Base-by-base conservation (phyloP, 2,888 invertebrate genomes). In the Mimas tiliae region DNA sequence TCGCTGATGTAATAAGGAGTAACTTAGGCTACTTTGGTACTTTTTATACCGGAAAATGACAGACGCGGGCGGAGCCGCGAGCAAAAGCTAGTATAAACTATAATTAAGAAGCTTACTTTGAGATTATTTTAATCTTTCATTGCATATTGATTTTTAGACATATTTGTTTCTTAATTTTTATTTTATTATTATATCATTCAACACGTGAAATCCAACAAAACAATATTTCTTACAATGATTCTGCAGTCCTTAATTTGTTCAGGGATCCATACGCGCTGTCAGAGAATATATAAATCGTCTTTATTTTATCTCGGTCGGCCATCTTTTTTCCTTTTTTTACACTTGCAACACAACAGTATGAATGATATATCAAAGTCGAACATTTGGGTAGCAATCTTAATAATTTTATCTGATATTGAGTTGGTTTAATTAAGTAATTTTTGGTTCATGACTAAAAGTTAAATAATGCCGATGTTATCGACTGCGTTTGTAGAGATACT, bases 311-410 rank as follows among this genome's bases (percentile, higher is more conserved):
- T 68, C 64, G 64, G 27, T 11, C 55, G 65, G 55, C 63, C 27
- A 33, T 66, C 72, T 73, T 77, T 71, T 69, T 69, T 53, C 66
- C 64, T 67, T 72, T 74, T 74, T 68, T 71, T 38, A 58, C 38
- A 12, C 34, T 42, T 19, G 53, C 53, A 53, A 53, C 53, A 53
- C 70, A 72, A 77, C 50, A 50, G 42, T 65, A 76, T 81, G 84
- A 86, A 87, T 89, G 85, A 91, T 91, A 88, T 86, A 89, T 91
- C 91, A 91, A 90, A 87, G 86, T 87, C 86, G 74, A 74, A 79
- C 82, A 87, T 88, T 85, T 81, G 77, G 87, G 86, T 84, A 89
- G 86, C 83, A 82, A 86, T 88, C 86, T 88, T 81, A 87, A 88
- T 82, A 86, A 86, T 85, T 82, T 88, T 87, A 88, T 89, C 88